Evolutionary conservation across 2,113 vertebrate species (phyloP).

Genomic region (Coreoperca whiteheadi): DNA sequence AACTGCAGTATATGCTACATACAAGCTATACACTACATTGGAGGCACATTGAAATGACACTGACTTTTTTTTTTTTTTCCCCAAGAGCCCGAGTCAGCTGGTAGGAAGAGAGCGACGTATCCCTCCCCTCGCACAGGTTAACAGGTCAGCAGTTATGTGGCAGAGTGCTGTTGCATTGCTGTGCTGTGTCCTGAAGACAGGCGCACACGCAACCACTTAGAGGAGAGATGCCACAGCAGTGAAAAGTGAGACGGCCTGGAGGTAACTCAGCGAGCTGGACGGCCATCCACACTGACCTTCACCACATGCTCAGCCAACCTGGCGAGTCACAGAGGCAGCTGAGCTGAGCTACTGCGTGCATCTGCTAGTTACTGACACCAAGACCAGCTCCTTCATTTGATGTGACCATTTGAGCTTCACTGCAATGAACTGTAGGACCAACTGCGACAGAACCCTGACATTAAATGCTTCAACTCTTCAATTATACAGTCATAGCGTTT

Average conservation of each 20-base stretch:
- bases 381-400: not conserved
- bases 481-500: not conserved
- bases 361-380: not conserved
- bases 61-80: not conserved
- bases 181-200: not conserved
- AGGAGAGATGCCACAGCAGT: conserved; percentile 20
- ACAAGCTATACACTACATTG: not conserved
- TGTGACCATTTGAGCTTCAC: not conserved
- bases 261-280: conserved; percentile 7
- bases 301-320: not conserved
- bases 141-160: conserved; percentile 5
- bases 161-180: conserved; percentile 13
- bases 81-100: not conserved
- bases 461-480: not conserved
- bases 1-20: not conserved
- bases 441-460: too few relatives aligned
- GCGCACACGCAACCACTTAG: not conserved
- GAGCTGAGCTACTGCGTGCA: not conserved
- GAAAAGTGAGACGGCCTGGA: conserved; percentile 31
- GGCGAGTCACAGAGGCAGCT: not conserved
- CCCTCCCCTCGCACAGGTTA: not conserved
- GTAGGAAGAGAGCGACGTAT: not conserved
- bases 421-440: not conserved
- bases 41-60: conserved; percentile 58
- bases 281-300: conserved; percentile 21